A percentile compares a stretch with the other conserved stretches of the same genome.
phyloP scores from a whole-genome alignment of 2,797 vertebrate genomes.

The Podargus strigoides region DNA sequence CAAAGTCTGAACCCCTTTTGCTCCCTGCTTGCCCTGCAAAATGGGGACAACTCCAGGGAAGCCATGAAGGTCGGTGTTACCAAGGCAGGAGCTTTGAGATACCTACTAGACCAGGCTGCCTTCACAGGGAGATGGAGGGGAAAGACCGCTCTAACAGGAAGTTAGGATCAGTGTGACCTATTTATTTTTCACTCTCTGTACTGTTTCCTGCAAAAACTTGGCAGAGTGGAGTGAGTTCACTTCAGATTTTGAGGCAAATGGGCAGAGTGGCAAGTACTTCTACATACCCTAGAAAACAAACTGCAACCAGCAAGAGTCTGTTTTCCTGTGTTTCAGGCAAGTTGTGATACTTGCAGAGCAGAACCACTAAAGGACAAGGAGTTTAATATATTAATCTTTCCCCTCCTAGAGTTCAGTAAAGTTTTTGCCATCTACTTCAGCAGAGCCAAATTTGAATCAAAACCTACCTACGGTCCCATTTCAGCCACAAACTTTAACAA shows the following conservation, averaged over 20 bases:
- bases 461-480: not conserved
- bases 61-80: not conserved
- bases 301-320: not conserved
- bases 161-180: not conserved
- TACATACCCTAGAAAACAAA: not conserved
- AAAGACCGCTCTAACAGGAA: not conserved
- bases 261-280: not conserved
- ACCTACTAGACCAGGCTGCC: not conserved
- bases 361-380: not conserved
- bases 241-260: not conserved
- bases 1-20: not conserved
- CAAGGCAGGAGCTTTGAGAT: not conserved
- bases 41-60: not conserved
- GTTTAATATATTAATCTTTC: not conserved
- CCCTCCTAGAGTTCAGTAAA: not conserved
- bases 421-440: not conserved
- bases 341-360: not conserved
- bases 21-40: not conserved
- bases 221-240: not conserved
- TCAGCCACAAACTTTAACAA: slow-evolving; percentile 17
- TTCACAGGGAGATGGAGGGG: not conserved
- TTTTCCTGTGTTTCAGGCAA: not conserved
- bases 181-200: not conserved
- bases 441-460: not conserved
- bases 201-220: not conserved